A percentile compares a stretch with the other conserved stretches of the same genome.
These are phyloP conservation scores for Gymnarchus niloticus DNA, from an alignment of 2,113 vertebrate species.

Conservation along the genomic window DNA sequence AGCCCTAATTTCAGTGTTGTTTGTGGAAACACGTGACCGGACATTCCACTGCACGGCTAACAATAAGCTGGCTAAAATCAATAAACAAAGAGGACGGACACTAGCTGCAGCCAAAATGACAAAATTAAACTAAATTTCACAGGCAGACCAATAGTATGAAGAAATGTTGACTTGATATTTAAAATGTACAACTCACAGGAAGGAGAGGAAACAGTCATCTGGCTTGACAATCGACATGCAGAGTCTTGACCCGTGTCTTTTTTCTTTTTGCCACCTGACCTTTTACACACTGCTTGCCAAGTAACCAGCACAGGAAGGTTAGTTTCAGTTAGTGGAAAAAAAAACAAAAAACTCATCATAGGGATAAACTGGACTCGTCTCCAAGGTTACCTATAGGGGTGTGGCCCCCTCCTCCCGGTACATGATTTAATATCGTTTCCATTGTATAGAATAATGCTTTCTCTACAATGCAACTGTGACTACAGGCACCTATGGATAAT, in stretches of 20 bases:
- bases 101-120: background rate
- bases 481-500: background rate
- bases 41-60: slow-evolving; percentile 36
- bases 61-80: slow-evolving; percentile 13
- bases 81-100: slow-evolving; percentile 12
- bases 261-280: background rate
- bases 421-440: background rate
- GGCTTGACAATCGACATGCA: background rate
- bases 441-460: background rate
- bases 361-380: background rate
- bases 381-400: background rate
- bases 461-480: background rate
- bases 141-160: background rate
- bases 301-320: slow-evolving; percentile 52
- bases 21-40: slow-evolving; percentile 31
- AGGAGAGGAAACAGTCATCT: background rate
- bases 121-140: background rate
- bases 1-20: slow-evolving; percentile 20
- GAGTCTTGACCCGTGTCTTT: background rate
- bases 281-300: slow-evolving; percentile 28
- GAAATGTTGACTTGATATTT: background rate
- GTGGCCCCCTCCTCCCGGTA: background rate
- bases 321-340: background rate
- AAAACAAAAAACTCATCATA: background rate
- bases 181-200: background rate